These are phyloP conservation scores for Drosophila percnosoma DNA, from an alignment of 2,888 invertebrate species.

Conservation along the genomic window DNA sequence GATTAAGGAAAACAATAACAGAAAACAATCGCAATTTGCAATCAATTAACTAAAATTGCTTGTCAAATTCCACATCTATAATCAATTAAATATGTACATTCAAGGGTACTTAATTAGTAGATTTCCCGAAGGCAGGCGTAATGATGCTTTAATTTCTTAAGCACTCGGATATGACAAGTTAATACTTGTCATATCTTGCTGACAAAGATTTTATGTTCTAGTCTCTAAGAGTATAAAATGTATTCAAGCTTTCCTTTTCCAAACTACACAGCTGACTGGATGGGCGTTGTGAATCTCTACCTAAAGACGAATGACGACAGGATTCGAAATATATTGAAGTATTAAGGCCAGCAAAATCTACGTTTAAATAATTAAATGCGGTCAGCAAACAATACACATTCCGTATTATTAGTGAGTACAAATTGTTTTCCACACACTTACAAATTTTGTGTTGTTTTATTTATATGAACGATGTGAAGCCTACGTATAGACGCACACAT, in stretches of 20 bases:
- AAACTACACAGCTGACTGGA: background rate
- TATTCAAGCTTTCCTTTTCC: background rate
- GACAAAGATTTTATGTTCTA: background rate
- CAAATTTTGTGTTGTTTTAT: slow-evolving; percentile 24
- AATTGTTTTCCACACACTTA: slow-evolving; percentile 1
- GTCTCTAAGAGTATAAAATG: background rate
- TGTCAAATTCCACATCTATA: background rate
- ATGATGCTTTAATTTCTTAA: background rate
- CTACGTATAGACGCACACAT: background rate
- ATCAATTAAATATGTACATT: slow-evolving; percentile 5
- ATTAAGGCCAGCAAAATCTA: background rate
- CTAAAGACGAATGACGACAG: background rate
- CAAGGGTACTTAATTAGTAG: background rate
- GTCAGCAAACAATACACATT: background rate
- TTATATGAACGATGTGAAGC: slow-evolving; percentile 29
- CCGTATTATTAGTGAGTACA: background rate
- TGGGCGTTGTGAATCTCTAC: background rate
- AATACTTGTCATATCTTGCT: background rate
- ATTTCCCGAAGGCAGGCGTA: background rate
- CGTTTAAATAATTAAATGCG: background rate
- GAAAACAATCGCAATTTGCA: slow-evolving; percentile 22
- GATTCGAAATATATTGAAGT: background rate
- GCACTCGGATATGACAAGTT: background rate
- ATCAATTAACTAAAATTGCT: slow-evolving; percentile 34
- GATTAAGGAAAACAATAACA: slow-evolving; percentile 2